Evolutionary conservation across 2,888 invertebrate genomes (phyloP), one percentile per base, ranked within the genome.

Genomic region (Calameuta idolon): DNA sequence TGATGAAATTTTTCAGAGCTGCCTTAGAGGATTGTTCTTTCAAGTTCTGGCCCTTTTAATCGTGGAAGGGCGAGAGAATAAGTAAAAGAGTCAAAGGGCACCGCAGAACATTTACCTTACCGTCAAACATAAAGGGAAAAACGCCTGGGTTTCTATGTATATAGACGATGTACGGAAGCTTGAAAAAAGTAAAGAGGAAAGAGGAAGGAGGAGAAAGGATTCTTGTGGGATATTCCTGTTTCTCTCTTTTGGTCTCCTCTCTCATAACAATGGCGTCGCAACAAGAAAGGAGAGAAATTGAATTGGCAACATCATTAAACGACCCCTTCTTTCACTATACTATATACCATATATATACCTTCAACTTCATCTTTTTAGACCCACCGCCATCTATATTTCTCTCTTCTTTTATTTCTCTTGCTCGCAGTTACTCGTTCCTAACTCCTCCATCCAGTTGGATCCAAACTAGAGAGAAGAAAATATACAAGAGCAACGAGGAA

Each of bases 291-390:
- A 75, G 78, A 81, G 82, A 82, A 85, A 86, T 85, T 84, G 84
- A 85, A 87, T 85, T 87, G 84, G 87, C 83, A 86, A 87, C 87
- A 87, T 86, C 86, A 79, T 79, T 79, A 79, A 79, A 79, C 79
- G 76, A 76, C 74, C 71, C 74, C 74, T 30, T 23, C 55, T 55
- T 55, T 55, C 9, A 23, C 23, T 55, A 23, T 55, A 23, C 55
- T 55, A 23, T 31, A 31, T 31, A 31, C 31, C n/a, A n/a, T 31
- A 31, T 55, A 55, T 23, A 23, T 23, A 55, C 23, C 55, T 55
- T 23, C 15, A 55, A 55, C 55, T 55, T 55, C 55, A 23, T 23
- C 40, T 23, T 55, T 55, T 23, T 55, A 55, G 55, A 55, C 2
- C 55, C 55, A 55, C 55, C 55, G 23, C 55, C 55, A 55, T 55